Percentiles rank a stretch among this genome's conserved stretches.
phyloP scores from a whole-genome alignment of 2,888 invertebrate genomes.

The Argynnis bischoffii region DNA sequence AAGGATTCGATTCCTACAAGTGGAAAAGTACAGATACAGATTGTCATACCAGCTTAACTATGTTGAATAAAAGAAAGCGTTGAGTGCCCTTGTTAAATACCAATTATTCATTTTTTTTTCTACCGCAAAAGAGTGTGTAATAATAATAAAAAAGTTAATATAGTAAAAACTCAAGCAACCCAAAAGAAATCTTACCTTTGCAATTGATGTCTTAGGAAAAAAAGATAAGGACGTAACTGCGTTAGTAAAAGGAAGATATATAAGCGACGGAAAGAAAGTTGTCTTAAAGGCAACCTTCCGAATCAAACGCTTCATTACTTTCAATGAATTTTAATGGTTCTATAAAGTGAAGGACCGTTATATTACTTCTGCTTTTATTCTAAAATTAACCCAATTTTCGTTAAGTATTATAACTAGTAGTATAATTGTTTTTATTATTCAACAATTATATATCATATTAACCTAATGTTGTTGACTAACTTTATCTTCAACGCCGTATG shows the following conservation, averaged over 20 bases:
- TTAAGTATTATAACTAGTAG: neutral
- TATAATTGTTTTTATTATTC: too few species aligned
- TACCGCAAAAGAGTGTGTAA: neutral
- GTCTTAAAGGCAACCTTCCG: conserved; percentile 28
- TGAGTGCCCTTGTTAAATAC: too few species aligned
- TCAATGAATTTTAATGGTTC: conserved; percentile 40
- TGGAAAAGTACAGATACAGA: too few species aligned
- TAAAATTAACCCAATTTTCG: conserved; percentile 24
- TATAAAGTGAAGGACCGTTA: conserved; percentile 27
- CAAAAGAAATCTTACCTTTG: too few species aligned
- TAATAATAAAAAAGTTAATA: too few species aligned
- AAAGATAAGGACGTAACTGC: conserved; percentile 4
- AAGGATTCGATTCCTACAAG: too few species aligned
- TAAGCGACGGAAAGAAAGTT: conserved; percentile 20
- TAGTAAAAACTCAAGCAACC: too few species aligned
- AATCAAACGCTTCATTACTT: conserved; percentile 39
- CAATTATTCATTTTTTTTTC: neutral
- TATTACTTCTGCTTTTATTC: conserved; percentile 31
- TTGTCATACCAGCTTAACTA: too few species aligned
- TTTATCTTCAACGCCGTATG: too few species aligned
- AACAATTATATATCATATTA: too few species aligned
- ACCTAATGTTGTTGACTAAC: too few species aligned
- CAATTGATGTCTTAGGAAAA: neutral
- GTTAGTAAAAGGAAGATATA: conserved; percentile 2
- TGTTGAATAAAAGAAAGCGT: too few species aligned